Evolutionary conservation across 2,113 vertebrate genomes (phyloP).

Genomic region (Budorcas taxicolor): DNA sequence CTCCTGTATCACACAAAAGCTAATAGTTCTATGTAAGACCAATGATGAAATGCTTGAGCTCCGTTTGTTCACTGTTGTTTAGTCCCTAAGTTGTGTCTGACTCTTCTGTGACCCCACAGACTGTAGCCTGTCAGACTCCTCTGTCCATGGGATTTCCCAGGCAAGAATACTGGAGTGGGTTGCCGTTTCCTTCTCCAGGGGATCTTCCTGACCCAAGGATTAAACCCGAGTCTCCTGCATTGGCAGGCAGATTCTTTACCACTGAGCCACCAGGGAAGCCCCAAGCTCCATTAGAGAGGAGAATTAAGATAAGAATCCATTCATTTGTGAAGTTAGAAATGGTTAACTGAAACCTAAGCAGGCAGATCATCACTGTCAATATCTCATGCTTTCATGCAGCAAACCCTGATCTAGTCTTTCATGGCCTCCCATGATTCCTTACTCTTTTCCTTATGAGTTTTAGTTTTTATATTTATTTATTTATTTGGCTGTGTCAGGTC

Average conservation of each 20-base stretch:
- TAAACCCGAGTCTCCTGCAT: background rate
- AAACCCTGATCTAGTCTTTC: background rate
- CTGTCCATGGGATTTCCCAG: background rate
- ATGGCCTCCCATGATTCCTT: background rate
- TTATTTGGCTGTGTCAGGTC: background rate
- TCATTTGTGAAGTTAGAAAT: background rate
- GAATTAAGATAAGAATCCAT: background rate
- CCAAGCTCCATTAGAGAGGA: background rate
- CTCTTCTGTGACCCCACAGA: background rate
- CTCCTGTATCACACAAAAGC: background rate
- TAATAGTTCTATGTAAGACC: background rate
- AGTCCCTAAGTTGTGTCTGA: background rate
- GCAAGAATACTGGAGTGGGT: background rate
- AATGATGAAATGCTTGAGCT: background rate
- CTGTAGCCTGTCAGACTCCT: background rate
- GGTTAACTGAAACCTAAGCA: background rate
- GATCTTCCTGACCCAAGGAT: background rate
- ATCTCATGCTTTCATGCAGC: background rate
- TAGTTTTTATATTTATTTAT: background rate
- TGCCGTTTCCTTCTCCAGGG: background rate
- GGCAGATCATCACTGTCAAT: background rate
- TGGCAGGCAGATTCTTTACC: background rate
- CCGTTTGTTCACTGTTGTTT: background rate
- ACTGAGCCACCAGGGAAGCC: background rate
- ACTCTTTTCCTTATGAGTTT: slow-evolving; percentile 12